A percentile compares a stretch with the other conserved stretches of the same genome.
Conservation (phyloP, 2,113 vertebrate genomes). For the Oncorhynchus keta region DNA sequence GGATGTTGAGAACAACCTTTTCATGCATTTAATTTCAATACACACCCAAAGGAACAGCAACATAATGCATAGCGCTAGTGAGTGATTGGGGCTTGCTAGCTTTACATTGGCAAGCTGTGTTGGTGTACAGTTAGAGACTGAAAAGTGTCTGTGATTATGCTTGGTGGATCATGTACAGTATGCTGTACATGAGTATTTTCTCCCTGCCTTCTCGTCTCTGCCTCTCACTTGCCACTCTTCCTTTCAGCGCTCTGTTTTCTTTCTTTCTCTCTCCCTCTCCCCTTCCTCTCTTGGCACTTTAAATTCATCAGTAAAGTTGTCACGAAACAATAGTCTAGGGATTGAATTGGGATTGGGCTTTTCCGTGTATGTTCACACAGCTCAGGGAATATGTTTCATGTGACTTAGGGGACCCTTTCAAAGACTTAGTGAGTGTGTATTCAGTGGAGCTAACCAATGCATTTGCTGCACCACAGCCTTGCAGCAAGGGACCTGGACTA, state of each 20-base stretch:
- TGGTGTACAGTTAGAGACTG: slow-evolving; percentile 9
- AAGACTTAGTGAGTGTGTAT: no score
- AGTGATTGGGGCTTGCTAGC: not conserved
- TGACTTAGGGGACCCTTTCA: no score
- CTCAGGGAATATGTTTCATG: no score
- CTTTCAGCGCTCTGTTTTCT: not conserved
- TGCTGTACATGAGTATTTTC: slow-evolving; percentile 40
- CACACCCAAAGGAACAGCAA: not conserved
- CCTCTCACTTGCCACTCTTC: slow-evolving; percentile 22
- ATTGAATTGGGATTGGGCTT: no score
- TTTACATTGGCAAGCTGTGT: not conserved
- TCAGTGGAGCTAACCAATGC: no score
- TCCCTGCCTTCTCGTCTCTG: slow-evolving; percentile 9
- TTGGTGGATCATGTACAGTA: slow-evolving; percentile 20
- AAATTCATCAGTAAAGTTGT: no score
- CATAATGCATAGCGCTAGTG: not conserved
- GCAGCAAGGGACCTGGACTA: no score
- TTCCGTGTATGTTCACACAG: no score
- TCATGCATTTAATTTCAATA: not conserved
- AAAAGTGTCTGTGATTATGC: slow-evolving; percentile 20
- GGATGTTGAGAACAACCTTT: not conserved
- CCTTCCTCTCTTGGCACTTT: not conserved
- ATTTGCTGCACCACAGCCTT: no score
- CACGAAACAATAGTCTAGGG: no score
- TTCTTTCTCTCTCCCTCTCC: not conserved